A percentile compares a stretch with the other conserved stretches of the same genome.
Evolutionary conservation across 92 coral and sea anemone species (phyloP).

Genomic region (Zoanthus sociatus): DNA sequence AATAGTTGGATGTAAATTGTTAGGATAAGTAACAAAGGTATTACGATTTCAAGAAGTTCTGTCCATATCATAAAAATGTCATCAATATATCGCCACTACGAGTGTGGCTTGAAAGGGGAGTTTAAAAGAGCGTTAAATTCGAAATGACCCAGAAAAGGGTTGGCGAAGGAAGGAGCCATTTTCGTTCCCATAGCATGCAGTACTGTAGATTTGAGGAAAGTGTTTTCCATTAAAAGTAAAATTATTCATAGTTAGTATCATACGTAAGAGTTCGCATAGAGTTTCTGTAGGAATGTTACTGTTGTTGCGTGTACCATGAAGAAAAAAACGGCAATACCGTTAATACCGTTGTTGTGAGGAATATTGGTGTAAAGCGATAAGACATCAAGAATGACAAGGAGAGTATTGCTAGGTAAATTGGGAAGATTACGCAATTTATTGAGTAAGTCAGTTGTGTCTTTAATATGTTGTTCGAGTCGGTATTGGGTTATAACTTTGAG

Average conservation of each 20-base stretch:
- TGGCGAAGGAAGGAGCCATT: too few relatives aligned
- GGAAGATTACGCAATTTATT: neutral
- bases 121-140: conserved; percentile 29
- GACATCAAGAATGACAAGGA: conserved; percentile 14
- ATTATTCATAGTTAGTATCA: too few relatives aligned
- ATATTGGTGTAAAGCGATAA: too few relatives aligned
- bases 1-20: neutral
- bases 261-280: too few relatives aligned
- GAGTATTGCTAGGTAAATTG: conserved; percentile 11
- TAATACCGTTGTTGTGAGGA: too few relatives aligned
- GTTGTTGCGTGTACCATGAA: too few relatives aligned
- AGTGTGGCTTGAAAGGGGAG: conserved; percentile 24
- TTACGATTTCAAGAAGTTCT: conserved; percentile 23
- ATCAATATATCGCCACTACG: conserved; percentile 46
- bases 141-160: conserved; percentile 14
- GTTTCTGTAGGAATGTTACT: too few relatives aligned
- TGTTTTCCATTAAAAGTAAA: too few relatives aligned
- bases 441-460: conserved; percentile 44
- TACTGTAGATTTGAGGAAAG: too few relatives aligned
- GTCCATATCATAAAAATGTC: conserved; percentile 48
- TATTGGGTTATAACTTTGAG: too few relatives aligned
- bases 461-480: neutral
- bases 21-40: conserved; percentile 27
- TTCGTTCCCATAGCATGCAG: too few relatives aligned
- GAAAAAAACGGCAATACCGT: too few relatives aligned